Evolutionary conservation across 1,140 invertebrate genomes (phyloP), one percentile per base, ranked within the genome.

Genomic region (Lucilia sericata): DNA sequence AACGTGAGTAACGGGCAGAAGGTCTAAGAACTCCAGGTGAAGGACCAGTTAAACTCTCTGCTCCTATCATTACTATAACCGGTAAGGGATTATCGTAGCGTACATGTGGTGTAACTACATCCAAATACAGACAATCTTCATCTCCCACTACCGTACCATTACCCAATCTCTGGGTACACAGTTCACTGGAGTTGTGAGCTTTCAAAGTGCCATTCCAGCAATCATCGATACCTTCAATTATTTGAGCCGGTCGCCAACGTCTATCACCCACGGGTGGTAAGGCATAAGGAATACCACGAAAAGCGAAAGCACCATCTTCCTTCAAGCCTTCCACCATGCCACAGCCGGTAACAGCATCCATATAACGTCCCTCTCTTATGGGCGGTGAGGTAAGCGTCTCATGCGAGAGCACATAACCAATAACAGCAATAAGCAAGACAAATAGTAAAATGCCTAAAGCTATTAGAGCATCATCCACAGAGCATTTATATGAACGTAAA

Each of bases 201-300:
- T 93, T 87, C 21, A 94, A 93, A 0, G 95, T 96, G 19, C 93
- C 95, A 86, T 95, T 95, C 96, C 96, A 97, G 88, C 96, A 98
- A 82, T 95, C 92, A 21, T 95, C 93, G 65, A 97, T 92, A 19
- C 92, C 91, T 49, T 94, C 91, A 1, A 96, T 90, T 5, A 94
- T 91, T 85, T 94, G 92, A 0, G 96, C 96, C 5, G 94, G 92
- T 60, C 94, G 93, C 93, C 96, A 98, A 84, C 96, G 93, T 30
- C 92, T 92, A 74, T 95, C 93, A 12, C 92, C 93, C 0, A 95
- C 85, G 0, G 97, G 96, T 13, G 96, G 95, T n/a, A 94, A 87
- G 4, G 97, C 96, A 89, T 96, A 98, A 0, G 96, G 97, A 78
- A 98, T 96, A 19, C 96, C 96, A 21, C 94, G 94, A 91, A 98